These are phyloP conservation scores for Megathymus violae DNA, from an alignment of 1,140 invertebrate genomes.

Conservation along the genomic window DNA sequence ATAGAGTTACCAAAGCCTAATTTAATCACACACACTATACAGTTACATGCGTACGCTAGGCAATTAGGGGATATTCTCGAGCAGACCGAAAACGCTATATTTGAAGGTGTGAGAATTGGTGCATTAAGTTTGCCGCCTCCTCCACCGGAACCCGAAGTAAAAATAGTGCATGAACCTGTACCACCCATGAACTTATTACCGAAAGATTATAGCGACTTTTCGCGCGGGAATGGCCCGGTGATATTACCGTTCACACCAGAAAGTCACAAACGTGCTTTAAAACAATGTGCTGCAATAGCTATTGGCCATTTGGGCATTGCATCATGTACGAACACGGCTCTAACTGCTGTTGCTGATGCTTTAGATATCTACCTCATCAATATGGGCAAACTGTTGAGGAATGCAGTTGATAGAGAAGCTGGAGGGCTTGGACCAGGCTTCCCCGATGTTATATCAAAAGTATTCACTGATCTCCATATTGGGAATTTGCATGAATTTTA, in stretches of 20 bases:
- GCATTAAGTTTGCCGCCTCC: conserved; percentile 61
- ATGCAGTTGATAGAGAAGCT: conserved; percentile 75
- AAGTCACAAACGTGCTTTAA: conserved; percentile 71
- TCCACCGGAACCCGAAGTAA: conserved; percentile 59
- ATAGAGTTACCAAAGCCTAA: conserved; percentile 73
- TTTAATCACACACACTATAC: conserved; percentile 74
- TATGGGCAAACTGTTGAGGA: conserved; percentile 75
- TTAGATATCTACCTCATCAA: conserved; percentile 75
- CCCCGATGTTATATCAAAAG: conserved; percentile 78
- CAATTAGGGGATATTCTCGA: conserved; percentile 66
- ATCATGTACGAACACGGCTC: conserved; percentile 68
- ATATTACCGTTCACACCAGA: conserved; percentile 72
- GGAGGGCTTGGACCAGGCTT: conserved; percentile 71
- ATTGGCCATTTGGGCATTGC: conserved; percentile 72
- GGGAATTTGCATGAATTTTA: conserved; percentile 77
- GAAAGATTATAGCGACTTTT: conserved; percentile 78
- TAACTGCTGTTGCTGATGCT: conserved; percentile 73
- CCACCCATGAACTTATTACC: conserved; percentile 70
- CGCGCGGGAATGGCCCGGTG: conserved; percentile 69
- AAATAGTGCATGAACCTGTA: conserved; percentile 58
- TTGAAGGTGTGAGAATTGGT: conserved; percentile 63
- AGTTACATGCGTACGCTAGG: conserved; percentile 65
- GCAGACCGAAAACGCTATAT: conserved; percentile 65
- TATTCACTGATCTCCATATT: conserved; percentile 77
- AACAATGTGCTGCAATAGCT: conserved; percentile 77